A percentile compares a stretch with the other conserved stretches of the same genome.
These are phyloP conservation scores for Prionailurus viverrinus DNA, from an alignment of 2,113 vertebrate species.

Conservation along the genomic window DNA sequence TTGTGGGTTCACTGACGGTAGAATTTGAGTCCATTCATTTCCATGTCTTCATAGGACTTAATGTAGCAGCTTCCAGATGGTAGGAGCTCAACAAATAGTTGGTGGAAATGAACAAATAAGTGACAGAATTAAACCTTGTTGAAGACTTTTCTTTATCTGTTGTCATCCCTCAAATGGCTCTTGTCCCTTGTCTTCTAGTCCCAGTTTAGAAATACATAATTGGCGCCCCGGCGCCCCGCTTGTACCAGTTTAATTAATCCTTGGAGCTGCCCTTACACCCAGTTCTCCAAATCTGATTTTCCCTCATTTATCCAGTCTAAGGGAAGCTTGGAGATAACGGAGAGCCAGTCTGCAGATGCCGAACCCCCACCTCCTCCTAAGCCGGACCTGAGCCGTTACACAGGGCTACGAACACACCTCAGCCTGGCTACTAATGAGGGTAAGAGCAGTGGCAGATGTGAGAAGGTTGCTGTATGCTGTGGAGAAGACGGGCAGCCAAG, in stretches of 20 bases:
- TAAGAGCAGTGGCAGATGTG: conserved; percentile 81
- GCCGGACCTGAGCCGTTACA: conserved; percentile 95
- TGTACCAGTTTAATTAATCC: background rate
- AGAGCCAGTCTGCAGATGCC: conserved; percentile 97
- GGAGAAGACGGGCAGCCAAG: background rate
- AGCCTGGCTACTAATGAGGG: conserved; percentile 93
- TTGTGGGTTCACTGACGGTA: background rate
- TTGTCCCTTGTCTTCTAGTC: background rate
- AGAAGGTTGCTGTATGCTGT: background rate
- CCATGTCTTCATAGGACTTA: background rate
- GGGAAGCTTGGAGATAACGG: conserved; percentile 96
- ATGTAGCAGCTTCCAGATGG: background rate
- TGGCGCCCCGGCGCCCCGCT: background rate
- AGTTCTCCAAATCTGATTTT: conserved; percentile 60
- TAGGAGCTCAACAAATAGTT: background rate
- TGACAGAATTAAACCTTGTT: background rate
- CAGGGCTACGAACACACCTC: conserved; percentile 92
- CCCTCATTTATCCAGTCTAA: conserved; percentile 90
- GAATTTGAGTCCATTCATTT: background rate
- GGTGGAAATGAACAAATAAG: background rate
- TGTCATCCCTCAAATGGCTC: background rate
- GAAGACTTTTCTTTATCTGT: background rate
- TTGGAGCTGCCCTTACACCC: background rate
- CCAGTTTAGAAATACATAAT: background rate
- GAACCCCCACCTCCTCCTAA: conserved; percentile 97